phyloP scores from a whole-genome alignment of 2,888 invertebrate genomes.

The Parnassius apollo region DNA sequence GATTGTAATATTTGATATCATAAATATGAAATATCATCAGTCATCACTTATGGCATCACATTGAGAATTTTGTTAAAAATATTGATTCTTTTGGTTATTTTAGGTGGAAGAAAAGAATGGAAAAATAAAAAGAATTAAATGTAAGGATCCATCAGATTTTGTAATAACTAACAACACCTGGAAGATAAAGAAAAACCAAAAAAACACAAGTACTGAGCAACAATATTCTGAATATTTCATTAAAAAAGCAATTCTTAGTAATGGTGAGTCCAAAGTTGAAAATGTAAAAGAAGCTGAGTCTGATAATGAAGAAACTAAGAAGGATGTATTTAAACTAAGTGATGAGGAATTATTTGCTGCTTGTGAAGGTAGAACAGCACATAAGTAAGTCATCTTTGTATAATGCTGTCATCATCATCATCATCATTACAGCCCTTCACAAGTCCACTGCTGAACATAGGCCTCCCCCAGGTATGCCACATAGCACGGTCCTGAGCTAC shows the following conservation, averaged over 20 bases:
- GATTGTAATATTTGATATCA: no score
- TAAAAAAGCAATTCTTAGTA: conserved; percentile 57
- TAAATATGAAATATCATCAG: no score
- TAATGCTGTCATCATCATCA: no score
- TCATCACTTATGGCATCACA: no score
- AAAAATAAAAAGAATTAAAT: conserved; percentile 66
- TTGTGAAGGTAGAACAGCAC: conserved; percentile 91
- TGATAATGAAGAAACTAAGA: conserved; percentile 44
- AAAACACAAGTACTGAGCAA: conserved; percentile 39
- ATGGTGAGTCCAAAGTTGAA: conserved; percentile 52
- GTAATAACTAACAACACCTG: conserved; percentile 67
- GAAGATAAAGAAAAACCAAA: conserved; percentile 55
- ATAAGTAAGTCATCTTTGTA: conserved; percentile 82
- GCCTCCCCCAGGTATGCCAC: no score
- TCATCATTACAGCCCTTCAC: no score
- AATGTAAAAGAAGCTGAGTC: conserved; percentile 49
- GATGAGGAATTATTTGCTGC: conserved; percentile 90
- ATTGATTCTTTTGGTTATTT: background rate
- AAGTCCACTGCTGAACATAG: no score
- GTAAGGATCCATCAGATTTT: conserved; percentile 52
- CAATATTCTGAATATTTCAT: conserved; percentile 66
- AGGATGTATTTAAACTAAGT: conserved; percentile 71
- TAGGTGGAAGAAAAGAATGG: conserved; percentile 65
- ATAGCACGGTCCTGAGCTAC: no score
- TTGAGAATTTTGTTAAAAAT: no score